Evolutionary conservation across 2,888 invertebrate genomes (phyloP).

Genomic region (Patella pellucida): DNA sequence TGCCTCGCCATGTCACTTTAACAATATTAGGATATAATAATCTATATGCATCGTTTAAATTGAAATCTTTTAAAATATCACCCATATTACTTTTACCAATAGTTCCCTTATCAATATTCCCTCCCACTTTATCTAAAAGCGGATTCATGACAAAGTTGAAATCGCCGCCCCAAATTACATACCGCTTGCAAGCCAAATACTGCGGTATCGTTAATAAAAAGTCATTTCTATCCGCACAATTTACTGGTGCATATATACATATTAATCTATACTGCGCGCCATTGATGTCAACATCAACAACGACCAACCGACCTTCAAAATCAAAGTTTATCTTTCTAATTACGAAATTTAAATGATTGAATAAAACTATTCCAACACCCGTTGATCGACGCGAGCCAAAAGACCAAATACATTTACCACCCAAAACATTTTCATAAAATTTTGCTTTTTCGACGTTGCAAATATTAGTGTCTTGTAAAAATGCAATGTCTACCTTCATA

Average conservation of each 20-base stretch:
- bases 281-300: constrained; percentile 7
- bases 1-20: constrained; percentile 4
- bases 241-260: constrained; percentile 7
- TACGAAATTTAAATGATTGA: background rate
- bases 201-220: constrained; percentile 6
- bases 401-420: constrained; percentile 1
- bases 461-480: constrained; percentile 7
- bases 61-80: background rate
- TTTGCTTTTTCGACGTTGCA: background rate
- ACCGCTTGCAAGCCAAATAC: background rate
- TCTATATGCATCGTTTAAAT: constrained; percentile 4
- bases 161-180: background rate
- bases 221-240: background rate
- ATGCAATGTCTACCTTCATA: background rate
- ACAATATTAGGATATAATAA: background rate
- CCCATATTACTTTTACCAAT: background rate
- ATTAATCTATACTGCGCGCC: background rate
- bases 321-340: constrained; percentile 7
- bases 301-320: constrained; percentile 4
- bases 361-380: background rate
- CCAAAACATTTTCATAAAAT: background rate
- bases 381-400: background rate
- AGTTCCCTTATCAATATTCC: background rate
- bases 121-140: background rate
- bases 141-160: constrained; percentile 3